Evolutionary conservation across 1,140 invertebrate species (phyloP), one percentile per base, ranked within the genome.

Genomic region (Drosophila ohnishii): DNA sequence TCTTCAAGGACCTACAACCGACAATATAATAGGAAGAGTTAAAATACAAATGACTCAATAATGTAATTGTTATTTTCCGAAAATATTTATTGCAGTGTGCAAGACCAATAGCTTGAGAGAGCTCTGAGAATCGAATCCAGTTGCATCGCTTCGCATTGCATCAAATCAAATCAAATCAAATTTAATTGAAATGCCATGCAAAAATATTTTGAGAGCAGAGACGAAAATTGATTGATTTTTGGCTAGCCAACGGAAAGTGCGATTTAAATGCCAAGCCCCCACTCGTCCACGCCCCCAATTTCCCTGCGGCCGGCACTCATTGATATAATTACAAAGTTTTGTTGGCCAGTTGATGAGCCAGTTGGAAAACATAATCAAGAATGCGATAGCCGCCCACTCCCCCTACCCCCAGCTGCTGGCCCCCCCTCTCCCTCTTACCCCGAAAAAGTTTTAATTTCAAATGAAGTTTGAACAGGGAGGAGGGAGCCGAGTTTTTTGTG

Each of bases 321-420:
- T 86, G 83, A 87, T 86, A 86, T 86, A 86, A 86, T 86, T 86
- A 87, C 78, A 86, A 86, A 86, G 78, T 82, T 87, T 82, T 76
- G 83, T 79, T 75, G 78, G 82, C 78, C 75, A 82, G 83, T 82
- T 86, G 82, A 86, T 86, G 83, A 87, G 82, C 75, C 75, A 82
- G 78, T 86, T 86, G 78, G 75, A 87, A 87, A 87, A 83, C 83
- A 87, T 83, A 87, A 87, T 87, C 83, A 87, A 87, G 83, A 87
- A 87, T 88, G 83, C 84, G 79, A 78, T 86, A 78, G 59, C 65
- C 57, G 42, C 62, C 56, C 47, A 32, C 47, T 6, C 22, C 6
- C 16, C 40, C 61, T 37, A 47, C 69, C 42, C 55, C 39, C 53
- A 48, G 34, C 19, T 39, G n/a, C 48, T 50, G 34, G 35, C 35